Evolutionary conservation across 2,888 invertebrate species (phyloP).

Genomic region (Xiphydria camelus): DNA sequence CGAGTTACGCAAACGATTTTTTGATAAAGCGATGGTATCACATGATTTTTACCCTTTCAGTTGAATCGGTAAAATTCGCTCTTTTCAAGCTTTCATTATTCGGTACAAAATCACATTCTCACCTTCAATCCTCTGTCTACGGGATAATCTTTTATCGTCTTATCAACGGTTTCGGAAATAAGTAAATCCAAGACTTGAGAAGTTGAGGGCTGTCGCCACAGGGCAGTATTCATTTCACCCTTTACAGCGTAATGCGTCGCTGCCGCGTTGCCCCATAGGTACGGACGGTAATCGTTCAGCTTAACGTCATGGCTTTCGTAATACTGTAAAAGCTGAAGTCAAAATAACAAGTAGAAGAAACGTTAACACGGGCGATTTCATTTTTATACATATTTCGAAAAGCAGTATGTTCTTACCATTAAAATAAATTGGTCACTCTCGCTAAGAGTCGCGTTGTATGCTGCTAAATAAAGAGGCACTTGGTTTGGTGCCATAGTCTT

Average conservation of each 20-base stretch:
- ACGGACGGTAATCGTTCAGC: slow-evolving; percentile 73
- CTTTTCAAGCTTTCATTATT: no score
- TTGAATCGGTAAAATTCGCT: no score
- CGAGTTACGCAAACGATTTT: slow-evolving; percentile 11
- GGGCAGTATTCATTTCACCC: slow-evolving; percentile 61
- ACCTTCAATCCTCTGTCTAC: slow-evolving; percentile 64
- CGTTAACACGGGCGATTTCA: no score
- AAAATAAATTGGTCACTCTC: slow-evolving; percentile 72
- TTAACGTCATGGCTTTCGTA: slow-evolving; percentile 72
- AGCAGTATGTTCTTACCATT: slow-evolving; percentile 42
- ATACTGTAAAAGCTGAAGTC: slow-evolving; percentile 67
- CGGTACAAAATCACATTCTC: slow-evolving; percentile 5
- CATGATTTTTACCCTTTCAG: slow-evolving; percentile 35
- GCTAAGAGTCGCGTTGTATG: slow-evolving; percentile 75
- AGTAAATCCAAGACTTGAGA: slow-evolving; percentile 75
- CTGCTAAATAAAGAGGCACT: slow-evolving; percentile 75
- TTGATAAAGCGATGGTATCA: slow-evolving; percentile 28
- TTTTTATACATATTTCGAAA: neutral
- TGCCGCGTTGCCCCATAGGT: slow-evolving; percentile 82
- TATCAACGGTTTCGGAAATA: slow-evolving; percentile 65
- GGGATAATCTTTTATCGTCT: slow-evolving; percentile 74
- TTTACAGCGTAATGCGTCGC: slow-evolving; percentile 75
- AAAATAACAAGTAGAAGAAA: slow-evolving; percentile 22
- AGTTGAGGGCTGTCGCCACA: slow-evolving; percentile 74
- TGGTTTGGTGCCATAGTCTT: slow-evolving; percentile 70